phyloP scores from a whole-genome alignment of 2,888 invertebrate genomes.

The Eilema caniola region DNA sequence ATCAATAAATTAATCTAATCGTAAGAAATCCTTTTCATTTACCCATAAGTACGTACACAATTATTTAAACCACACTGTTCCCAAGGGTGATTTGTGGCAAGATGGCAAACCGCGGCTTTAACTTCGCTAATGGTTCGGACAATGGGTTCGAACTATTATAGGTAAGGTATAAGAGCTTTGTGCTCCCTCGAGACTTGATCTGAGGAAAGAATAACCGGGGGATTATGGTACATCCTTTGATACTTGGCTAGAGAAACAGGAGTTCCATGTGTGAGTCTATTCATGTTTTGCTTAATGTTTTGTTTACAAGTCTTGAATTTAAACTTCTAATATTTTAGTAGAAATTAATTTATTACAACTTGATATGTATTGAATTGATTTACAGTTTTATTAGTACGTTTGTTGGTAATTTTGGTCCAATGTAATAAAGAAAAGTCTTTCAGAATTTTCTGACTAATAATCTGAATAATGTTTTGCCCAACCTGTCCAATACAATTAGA shows the following conservation, averaged over 20 bases:
- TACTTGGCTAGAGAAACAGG: conserved; percentile 17
- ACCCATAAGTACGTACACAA: not conserved
- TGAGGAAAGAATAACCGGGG: conserved; percentile 58
- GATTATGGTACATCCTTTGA: conserved; percentile 43
- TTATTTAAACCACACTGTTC: conserved; percentile 38
- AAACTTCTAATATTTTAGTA: too few relatives aligned
- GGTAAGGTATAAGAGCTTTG: conserved; percentile 67
- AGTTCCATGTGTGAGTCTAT: too few relatives aligned
- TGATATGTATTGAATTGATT: too few relatives aligned
- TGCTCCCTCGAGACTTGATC: conserved; percentile 63
- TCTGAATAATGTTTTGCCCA: too few relatives aligned
- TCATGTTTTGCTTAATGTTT: not conserved
- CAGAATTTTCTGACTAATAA: too few relatives aligned
- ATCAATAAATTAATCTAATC: not conserved
- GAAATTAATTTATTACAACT: too few relatives aligned
- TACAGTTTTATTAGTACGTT: too few relatives aligned
- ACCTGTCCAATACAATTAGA: too few relatives aligned
- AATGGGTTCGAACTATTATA: conserved; percentile 66
- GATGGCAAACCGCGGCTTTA: conserved; percentile 67
- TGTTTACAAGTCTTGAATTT: not conserved
- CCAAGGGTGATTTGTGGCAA: conserved; percentile 59
- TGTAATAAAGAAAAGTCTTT: too few relatives aligned
- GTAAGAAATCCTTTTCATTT: conserved; percentile 13
- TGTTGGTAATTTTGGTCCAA: too few relatives aligned
- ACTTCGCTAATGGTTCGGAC: conserved; percentile 76